Conservation (phyloP, 64 coral and sea anemone species). For the Pocillopora damicornis region DNA sequence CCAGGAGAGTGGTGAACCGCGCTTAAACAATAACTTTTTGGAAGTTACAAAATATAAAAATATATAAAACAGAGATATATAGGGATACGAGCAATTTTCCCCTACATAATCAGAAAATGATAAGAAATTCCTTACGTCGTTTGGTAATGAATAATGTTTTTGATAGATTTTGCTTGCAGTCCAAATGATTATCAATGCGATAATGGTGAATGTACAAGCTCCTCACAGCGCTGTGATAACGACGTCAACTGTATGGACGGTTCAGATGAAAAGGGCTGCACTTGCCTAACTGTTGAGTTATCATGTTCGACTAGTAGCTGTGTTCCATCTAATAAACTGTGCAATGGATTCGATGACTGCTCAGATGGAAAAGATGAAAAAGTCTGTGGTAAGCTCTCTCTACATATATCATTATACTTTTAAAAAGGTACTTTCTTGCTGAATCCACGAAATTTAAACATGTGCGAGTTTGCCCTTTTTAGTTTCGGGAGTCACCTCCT, state of each 20-base stretch:
- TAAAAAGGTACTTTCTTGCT: too few relatives aligned
- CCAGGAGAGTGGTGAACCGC: too few relatives aligned
- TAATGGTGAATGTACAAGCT: conserved; percentile 49
- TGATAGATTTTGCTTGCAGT: conserved; percentile 34
- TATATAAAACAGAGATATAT: too few relatives aligned
- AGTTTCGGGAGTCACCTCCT: too few relatives aligned
- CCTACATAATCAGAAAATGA: too few relatives aligned
- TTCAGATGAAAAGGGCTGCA: conserved; percentile 58
- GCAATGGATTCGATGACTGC: conserved; percentile 48
- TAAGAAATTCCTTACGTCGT: too few relatives aligned
- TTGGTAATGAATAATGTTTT: not conserved
- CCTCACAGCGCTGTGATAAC: conserved; percentile 45
- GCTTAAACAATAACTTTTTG: too few relatives aligned
- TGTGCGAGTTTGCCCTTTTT: too few relatives aligned
- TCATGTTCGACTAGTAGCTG: conserved; percentile 46
- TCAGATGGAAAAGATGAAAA: conserved; percentile 57
- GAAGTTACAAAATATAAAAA: too few relatives aligned
- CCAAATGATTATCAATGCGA: conserved; percentile 53
- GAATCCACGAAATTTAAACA: too few relatives aligned
- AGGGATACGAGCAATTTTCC: too few relatives aligned
- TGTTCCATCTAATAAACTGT: conserved; percentile 36
- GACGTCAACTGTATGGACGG: conserved; percentile 58
- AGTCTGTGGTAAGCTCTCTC: conserved; percentile 31
- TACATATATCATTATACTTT: too few relatives aligned
- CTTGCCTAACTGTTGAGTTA: conserved; percentile 53